Evolutionary conservation across 2,888 invertebrate species (phyloP).

Genomic region (Heliconius ismenius): DNA sequence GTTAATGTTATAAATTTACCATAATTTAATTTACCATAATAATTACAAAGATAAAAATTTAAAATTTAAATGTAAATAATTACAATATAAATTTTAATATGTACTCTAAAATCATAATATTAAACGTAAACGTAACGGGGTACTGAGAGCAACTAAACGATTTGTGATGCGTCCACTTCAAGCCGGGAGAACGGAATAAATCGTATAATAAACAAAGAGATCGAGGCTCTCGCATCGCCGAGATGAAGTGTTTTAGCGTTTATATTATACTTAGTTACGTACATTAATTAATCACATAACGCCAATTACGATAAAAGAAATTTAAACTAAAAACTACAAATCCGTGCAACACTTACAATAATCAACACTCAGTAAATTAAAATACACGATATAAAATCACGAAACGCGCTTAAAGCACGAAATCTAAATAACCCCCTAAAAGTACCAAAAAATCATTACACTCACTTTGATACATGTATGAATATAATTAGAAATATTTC

Average conservation of each 20-base stretch:
- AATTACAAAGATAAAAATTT: too few relatives aligned
- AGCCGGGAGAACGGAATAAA: slow-evolving; percentile 29
- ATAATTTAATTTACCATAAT: too few relatives aligned
- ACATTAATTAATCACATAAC: slow-evolving; percentile 53
- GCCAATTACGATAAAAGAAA: slow-evolving; percentile 49
- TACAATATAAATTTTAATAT: slow-evolving; percentile 40
- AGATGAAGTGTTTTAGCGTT: slow-evolving; percentile 24
- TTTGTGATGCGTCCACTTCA: not conserved
- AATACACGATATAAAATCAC: slow-evolving; percentile 72
- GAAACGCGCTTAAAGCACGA: slow-evolving; percentile 79
- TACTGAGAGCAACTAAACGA: slow-evolving; percentile 44
- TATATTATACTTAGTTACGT: slow-evolving; percentile 42
- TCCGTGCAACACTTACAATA: slow-evolving; percentile 68
- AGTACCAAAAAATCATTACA: slow-evolving; percentile 42
- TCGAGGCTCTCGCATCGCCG: slow-evolving; percentile 46
- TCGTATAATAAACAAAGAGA: slow-evolving; percentile 44
- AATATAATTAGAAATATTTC: slow-evolving; percentile 45
- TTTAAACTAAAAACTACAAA: slow-evolving; percentile 58
- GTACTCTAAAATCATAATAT: slow-evolving; percentile 39
- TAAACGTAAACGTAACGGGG: slow-evolving; percentile 32
- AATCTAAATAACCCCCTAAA: slow-evolving; percentile 64
- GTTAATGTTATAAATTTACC: slow-evolving; percentile 42
- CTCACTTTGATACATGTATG: not conserved
- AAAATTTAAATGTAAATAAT: too few relatives aligned
- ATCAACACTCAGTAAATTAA: slow-evolving; percentile 66